A percentile compares a stretch with the other conserved stretches of the same genome.
phyloP scores from a whole-genome alignment of 1,140 invertebrate genomes.

The Metopolophium dirhodum region DNA sequence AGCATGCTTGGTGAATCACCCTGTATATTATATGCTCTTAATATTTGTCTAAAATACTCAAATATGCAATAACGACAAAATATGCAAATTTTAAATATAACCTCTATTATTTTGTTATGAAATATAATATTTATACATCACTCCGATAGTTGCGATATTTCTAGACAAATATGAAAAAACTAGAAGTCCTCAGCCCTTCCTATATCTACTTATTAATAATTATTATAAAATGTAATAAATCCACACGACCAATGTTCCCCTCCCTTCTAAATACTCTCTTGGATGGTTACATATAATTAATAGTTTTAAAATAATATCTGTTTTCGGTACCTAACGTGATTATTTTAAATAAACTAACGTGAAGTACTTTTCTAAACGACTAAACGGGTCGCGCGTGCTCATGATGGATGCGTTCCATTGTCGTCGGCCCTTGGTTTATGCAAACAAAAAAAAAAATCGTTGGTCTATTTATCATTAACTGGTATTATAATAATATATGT shows the following conservation, averaged over 20 bases:
- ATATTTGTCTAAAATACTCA: too few species aligned
- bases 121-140: too few species aligned
- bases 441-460: constrained; percentile 54
- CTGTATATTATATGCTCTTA: too few species aligned
- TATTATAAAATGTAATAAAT: not conserved
- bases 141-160: too few species aligned
- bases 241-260: not conserved
- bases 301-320: not conserved
- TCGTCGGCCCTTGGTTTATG: constrained; percentile 29
- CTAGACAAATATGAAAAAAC: too few species aligned
- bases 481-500: constrained; percentile 48
- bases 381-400: constrained; percentile 47
- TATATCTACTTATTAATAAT: not conserved
- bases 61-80: too few species aligned
- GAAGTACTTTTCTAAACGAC: not conserved
- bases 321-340: not conserved
- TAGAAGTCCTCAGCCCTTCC: too few species aligned
- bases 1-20: too few species aligned
- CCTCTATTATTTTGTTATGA: too few species aligned
- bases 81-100: too few species aligned
- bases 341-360: not conserved
- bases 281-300: not conserved
- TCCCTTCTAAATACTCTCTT: not conserved
- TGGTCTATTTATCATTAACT: constrained; percentile 55
- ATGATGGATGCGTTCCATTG: constrained; percentile 49